phyloP scores from a whole-genome alignment of 2,888 invertebrate genomes.

The Corbicula japonica region DNA sequence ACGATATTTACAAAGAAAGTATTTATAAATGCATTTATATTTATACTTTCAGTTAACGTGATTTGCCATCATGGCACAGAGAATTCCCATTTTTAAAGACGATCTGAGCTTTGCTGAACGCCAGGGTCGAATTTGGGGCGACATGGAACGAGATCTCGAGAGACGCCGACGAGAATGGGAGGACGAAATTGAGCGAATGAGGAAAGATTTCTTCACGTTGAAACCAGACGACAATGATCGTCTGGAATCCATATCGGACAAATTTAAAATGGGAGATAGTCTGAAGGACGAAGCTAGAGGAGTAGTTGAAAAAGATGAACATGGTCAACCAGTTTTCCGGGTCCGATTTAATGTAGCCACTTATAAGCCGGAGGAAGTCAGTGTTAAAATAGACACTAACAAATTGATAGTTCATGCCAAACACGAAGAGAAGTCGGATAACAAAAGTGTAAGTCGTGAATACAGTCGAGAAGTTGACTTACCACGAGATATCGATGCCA shows the following conservation, averaged over 20 bases:
- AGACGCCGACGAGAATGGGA: constrained; percentile 83
- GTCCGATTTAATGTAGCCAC: constrained; percentile 81
- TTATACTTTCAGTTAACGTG: constrained; percentile 57
- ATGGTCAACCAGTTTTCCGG: constrained; percentile 77
- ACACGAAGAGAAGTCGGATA: constrained; percentile 79
- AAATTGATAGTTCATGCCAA: constrained; percentile 80
- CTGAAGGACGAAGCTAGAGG: constrained; percentile 71
- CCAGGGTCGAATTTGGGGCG: constrained; percentile 83
- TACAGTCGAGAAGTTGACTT: constrained; percentile 81
- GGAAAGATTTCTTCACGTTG: constrained; percentile 85
- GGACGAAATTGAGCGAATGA: constrained; percentile 83
- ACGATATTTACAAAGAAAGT: too few relatives aligned
- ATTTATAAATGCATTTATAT: neutral
- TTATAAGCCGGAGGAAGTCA: constrained; percentile 82
- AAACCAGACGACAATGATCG: constrained; percentile 75
- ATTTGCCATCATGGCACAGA: constrained; percentile 76
- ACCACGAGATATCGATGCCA: constrained; percentile 80
- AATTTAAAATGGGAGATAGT: constrained; percentile 70
- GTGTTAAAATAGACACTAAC: constrained; percentile 81
- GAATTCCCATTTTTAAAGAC: constrained; percentile 85
- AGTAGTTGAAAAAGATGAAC: constrained; percentile 75
- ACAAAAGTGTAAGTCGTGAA: constrained; percentile 81
- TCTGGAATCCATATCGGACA: constrained; percentile 71
- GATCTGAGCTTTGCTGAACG: constrained; percentile 83
- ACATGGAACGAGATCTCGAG: constrained; percentile 84